Evolutionary conservation across 2,888 invertebrate genomes (phyloP).

Genomic region (Cordylochernes scorpioides): DNA sequence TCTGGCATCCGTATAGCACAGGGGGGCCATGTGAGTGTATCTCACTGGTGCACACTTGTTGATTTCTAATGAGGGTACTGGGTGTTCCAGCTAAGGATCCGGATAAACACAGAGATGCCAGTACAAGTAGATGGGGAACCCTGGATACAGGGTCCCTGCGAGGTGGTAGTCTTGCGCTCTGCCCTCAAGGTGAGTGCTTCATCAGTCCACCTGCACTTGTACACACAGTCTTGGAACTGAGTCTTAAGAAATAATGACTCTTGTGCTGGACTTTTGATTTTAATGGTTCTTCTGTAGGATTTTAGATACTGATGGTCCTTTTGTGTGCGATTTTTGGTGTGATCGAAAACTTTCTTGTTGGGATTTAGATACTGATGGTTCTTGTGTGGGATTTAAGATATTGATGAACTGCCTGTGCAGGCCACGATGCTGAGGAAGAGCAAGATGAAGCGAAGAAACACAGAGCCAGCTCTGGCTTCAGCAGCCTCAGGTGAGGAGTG

Average conservation of each 20-base stretch:
- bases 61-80: no score
- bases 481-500: constrained; percentile 10
- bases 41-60: no score
- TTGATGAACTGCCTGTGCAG: constrained; percentile 32
- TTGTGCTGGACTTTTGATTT: no score
- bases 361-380: no score
- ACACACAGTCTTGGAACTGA: no score
- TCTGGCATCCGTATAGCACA: constrained; percentile 95
- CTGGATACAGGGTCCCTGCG: constrained; percentile 92
- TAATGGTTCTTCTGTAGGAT: no score
- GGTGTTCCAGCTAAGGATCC: constrained; percentile 86
- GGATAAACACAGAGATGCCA: constrained; percentile 82
- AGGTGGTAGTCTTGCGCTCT: constrained; percentile 91
- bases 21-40: constrained; percentile 40
- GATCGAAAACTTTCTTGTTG: no score
- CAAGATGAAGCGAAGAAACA: constrained; percentile 91
- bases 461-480: constrained; percentile 30
- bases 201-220: no score
- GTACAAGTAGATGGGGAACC: constrained; percentile 99
- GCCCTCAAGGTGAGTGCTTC: constrained; percentile 88
- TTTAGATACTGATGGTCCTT: no score
- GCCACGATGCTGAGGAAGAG: constrained; percentile 99
- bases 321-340: no score
- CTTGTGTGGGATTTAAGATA: no score
- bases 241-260: no score